phyloP scores from a whole-genome alignment of 2,797 vertebrate genomes.

The Cuniculus paca region DNA sequence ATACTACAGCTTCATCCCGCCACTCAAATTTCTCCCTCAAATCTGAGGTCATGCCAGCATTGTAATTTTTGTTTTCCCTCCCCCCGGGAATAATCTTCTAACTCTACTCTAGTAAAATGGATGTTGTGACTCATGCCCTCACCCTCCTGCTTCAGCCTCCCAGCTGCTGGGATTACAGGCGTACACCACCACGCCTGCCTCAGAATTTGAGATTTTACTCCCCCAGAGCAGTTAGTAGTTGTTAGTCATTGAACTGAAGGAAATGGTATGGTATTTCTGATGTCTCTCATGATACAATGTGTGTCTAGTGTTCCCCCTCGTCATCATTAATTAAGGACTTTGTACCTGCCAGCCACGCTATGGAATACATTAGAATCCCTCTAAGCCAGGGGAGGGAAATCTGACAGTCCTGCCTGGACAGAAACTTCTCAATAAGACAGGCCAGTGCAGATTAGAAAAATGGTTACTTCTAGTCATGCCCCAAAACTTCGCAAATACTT shows the following conservation, averaged over 20 bases:
- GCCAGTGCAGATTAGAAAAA: not conserved
- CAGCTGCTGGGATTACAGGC: not conserved
- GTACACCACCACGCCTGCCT: not conserved
- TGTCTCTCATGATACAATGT: not conserved
- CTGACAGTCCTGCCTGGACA: not conserved
- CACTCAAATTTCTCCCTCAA: not conserved
- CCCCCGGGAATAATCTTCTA: not conserved
- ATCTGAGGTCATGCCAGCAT: not conserved
- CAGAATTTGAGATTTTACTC: not conserved
- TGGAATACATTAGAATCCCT: not conserved
- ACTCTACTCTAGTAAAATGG: constrained; percentile 29
- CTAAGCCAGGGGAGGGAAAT: not conserved
- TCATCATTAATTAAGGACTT: not conserved
- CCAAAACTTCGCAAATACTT: not conserved
- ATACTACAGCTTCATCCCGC: not conserved
- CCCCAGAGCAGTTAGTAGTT: not conserved
- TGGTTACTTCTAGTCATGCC: not conserved
- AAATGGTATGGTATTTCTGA: not conserved
- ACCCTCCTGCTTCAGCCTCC: not conserved
- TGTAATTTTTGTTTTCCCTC: not conserved
- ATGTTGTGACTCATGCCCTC: not conserved
- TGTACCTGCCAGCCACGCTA: not conserved
- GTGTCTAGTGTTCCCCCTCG: not conserved
- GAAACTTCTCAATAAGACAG: not conserved
- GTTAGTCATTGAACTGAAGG: not conserved